Conservation (phyloP, 2,797 vertebrate species). For the Artibeus lituratus region DNA sequence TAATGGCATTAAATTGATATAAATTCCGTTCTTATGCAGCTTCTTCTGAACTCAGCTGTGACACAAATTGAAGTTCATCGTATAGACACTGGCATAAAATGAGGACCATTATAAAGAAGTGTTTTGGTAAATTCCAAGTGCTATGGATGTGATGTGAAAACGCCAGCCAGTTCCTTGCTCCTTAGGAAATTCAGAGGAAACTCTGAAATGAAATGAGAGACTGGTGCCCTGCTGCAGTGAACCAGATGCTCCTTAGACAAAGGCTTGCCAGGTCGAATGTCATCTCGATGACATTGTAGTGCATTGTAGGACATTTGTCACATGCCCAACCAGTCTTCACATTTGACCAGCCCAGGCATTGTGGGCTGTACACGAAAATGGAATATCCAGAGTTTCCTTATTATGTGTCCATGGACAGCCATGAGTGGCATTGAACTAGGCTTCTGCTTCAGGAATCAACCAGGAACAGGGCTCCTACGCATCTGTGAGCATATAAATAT, state of each 20-base stretch:
- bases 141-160: not conserved
- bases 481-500: not conserved
- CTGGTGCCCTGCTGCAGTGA: not conserved
- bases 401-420: not conserved
- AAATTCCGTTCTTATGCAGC: not conserved
- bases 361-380: not conserved
- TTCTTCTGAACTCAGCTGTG: not conserved
- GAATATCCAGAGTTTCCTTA: not conserved
- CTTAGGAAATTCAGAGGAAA: not conserved
- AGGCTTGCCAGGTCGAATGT: not conserved
- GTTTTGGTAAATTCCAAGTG: not conserved
- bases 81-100: not conserved
- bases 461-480: not conserved
- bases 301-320: no score
- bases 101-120: not conserved
- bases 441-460: not conserved
- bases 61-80: not conserved
- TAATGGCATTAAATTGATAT: not conserved
- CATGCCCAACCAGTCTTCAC: not conserved
- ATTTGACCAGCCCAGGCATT: not conserved
- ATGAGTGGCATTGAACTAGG: not conserved
- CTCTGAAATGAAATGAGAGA: not conserved
- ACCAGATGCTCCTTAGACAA: not conserved
- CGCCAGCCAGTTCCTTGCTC: not conserved
- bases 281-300: no score